Evolutionary conservation across 2,113 vertebrate genomes (phyloP), one percentile per base, ranked within the genome.

Genomic region (Athene noctua): DNA sequence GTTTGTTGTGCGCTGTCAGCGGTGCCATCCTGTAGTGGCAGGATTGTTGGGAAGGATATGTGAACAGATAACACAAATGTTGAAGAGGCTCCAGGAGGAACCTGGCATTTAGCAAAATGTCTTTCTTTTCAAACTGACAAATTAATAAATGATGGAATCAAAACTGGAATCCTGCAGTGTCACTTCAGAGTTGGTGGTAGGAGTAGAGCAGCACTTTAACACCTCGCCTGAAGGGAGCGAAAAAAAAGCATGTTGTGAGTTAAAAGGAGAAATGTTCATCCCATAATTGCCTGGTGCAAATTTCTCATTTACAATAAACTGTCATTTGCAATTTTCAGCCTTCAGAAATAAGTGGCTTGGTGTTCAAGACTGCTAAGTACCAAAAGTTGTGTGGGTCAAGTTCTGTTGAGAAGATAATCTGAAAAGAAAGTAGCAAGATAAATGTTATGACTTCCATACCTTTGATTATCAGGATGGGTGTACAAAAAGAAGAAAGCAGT

Each of bases 61-160:
- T 67, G 68, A 23, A 86, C 90, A 89, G 47, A 11, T 46, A 91
- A 63, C 42, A 70, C 47, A 74, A 21, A 55, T 75, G 57, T 90
- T 93, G 61, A 90, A 52, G 52, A 84, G 57, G 21, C 86, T 84
- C 46, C 44, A 79, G 86, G 54, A 96, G 40, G 57, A 95, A 36
- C 49, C 34, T 92, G 86, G 44, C 72, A 71, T 92, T 96, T 94
- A 74, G 88, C 65, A 81, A 90, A 94, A 89, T 72, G 80, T 49
- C 83, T 96, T 68, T 49, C 63, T 94, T 95, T 94, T 75, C 82
- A 92, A 66, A 46, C 58, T 89, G 91, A 72, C 77, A 94, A 94
- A 94, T 94, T 96, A 96, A 94, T 96, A 92, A 96, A 78, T 89
- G 82, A 86, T 88, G 77, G 77, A 94, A 86, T 94, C 90, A 93